Conservation (phyloP, 2,797 vertebrate genomes). For the Salmo trutta region DNA sequence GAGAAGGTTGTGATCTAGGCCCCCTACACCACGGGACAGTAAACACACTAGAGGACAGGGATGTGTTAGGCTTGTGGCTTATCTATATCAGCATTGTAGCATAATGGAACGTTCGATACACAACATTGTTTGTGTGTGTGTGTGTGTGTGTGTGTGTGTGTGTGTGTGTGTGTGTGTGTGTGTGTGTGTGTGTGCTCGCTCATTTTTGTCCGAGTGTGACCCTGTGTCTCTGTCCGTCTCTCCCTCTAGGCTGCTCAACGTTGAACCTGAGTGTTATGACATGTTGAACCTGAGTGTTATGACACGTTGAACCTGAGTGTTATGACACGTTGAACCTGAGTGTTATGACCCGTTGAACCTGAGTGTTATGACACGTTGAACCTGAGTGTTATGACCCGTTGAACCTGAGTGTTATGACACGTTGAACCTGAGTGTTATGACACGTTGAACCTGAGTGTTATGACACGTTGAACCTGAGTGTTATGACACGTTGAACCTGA, state of each 20-base stretch:
- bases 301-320: too few species aligned
- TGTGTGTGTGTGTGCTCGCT: background rate
- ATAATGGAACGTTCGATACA: background rate
- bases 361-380: too few species aligned
- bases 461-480: slow-evolving; percentile 67
- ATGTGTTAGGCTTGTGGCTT: background rate
- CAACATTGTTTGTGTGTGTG: too few species aligned
- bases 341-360: too few species aligned
- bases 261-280: slow-evolving; percentile 73
- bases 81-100: background rate
- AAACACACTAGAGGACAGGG: background rate
- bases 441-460: slow-evolving; percentile 86
- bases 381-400: too few species aligned
- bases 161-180: background rate
- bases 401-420: too few species aligned
- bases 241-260: slow-evolving; percentile 87
- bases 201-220: too few species aligned
- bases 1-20: slow-evolving; percentile 35
- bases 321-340: too few species aligned
- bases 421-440: too few species aligned
- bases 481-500: too few species aligned
- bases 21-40: slow-evolving; percentile 94
- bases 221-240: slow-evolving; percentile 6
- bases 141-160: background rate
- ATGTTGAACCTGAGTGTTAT: too few species aligned